Evolutionary conservation across 2,888 invertebrate species (phyloP), one percentile per base, ranked within the genome.

Genomic region (Nemotelus nigrinus): DNA sequence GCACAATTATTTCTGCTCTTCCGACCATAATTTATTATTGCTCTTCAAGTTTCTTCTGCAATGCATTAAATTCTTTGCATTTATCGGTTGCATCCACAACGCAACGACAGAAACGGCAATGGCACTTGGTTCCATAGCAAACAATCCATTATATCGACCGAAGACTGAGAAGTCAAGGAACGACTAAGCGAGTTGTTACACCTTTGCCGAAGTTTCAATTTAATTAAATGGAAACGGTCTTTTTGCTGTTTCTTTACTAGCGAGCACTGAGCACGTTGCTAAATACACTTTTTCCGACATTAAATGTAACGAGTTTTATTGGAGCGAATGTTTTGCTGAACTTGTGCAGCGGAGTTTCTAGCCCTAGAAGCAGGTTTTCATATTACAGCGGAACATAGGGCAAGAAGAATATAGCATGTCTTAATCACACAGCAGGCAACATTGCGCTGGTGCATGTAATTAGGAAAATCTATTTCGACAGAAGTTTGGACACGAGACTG

Each of bases 381-480:
- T 25, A 25, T 25, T 25, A 25, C 25, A 25, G 60, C 60, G 43
- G 57, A 58, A 50, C 67, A 25, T 10, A 6, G 7, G 39, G 39
- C 39, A n/a, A 25, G 8, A 39, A 4, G 48, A 68, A 25, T 25
- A 68, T 68, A 50, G 67, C 67, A 68, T 68, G 67, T 68, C 67
- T 68, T 48, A 68, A 68, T 68, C 67, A 68, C 47, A 5, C 67
- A 48, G 67, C 67, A 68, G 50, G 67, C n/a, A 68, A 48, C 48
- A 39, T 68, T 68, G 67, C 67, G 50, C 8, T 48, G 48, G 43
- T 68, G 48, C 67, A 68, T 68, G 67, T 39, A 68, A 68, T 68
- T 68, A 68, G 67, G 67, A 68, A 68, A 68, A 48, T 50, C 48
- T 3, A 48, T 63, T 68, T 68, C 67, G 67, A 68, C 67, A 68